Evolutionary conservation across 2,113 vertebrate genomes (phyloP).

Genomic region (Pongo pygmaeus): DNA sequence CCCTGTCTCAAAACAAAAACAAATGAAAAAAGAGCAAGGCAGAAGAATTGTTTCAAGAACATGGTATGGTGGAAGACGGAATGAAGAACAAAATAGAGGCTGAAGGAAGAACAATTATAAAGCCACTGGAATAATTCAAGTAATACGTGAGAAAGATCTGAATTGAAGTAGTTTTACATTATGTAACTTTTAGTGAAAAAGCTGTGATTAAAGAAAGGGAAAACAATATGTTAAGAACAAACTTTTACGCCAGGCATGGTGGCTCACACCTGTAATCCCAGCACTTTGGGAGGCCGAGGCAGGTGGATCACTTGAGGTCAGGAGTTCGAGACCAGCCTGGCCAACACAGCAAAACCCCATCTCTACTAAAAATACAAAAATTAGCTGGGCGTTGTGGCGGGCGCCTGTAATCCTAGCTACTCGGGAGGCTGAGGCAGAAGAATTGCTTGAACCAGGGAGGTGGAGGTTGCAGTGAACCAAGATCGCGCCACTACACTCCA

Average conservation of each 20-base stretch:
- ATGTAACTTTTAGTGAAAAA: conserved; percentile 46
- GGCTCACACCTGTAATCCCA: not conserved
- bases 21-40: not conserved
- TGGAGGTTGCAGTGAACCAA: not conserved
- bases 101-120: not conserved
- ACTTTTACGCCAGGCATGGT: not conserved
- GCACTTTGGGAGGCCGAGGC: not conserved
- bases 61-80: not conserved
- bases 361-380: not conserved
- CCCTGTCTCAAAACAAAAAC: too few relatives aligned
- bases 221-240: not conserved
- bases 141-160: not conserved
- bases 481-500: not conserved
- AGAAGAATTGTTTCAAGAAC: not conserved
- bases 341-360: not conserved
- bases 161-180: not conserved
- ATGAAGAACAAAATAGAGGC: not conserved
- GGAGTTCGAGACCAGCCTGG: not conserved
- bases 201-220: not conserved
- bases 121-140: conserved; percentile 41
- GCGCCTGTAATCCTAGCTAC: not conserved
- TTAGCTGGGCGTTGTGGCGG: not conserved
- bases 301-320: not conserved
- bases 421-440: not conserved
- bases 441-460: not conserved